Evolutionary conservation across 2,888 invertebrate genomes (phyloP), one percentile per base, ranked within the genome.

Genomic region (Ashinkailepas kermadecensis): DNA sequence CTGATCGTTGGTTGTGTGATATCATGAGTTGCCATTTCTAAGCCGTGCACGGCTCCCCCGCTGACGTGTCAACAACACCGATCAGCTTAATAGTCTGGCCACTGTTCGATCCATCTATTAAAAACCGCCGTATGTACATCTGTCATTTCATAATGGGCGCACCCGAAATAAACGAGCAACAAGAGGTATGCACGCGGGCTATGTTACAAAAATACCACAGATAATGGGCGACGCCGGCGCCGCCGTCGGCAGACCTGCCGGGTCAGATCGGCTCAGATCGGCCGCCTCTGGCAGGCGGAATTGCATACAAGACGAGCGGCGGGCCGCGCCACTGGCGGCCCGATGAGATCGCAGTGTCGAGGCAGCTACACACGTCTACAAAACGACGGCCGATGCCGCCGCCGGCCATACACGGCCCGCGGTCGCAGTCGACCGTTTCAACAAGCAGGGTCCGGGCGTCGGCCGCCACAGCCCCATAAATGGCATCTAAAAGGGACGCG

Each of bases 171-270:
- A 74, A 56, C 74, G 39, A 15, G 56, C 74, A 74, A 56, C 74
- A 56, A 18, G 74, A 56, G 54, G 54, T 56, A 13, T 12, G 21
- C 74, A 18, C 39, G 18, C 74, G 74, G n/a, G 21, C 74, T 74
- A 74, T 74, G 18, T 74, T 74, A 74, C 74, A 74, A 74, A 74
- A 74, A 74, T 74, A 74, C 74, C 74, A 74, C 74, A 74, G 74
- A 74, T 56, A 74, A 21, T 10, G 9, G 56, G 21, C 21, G 54
- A 11, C 54, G 39, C 39, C 70, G 39, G 18, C 65, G 23, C 65
- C 11, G 65, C 65, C 10, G 23, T 18, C 18, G 62, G 62, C 62
- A 18, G 62, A 18, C 62, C 62, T 39, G 18, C 62, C 62, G 23
- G 8, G n/a, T 65, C 65, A 65, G 65, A 65, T 65, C 70, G 8